These are phyloP conservation scores for Peromyscus californicus DNA, from an alignment of 2,113 vertebrate species.

Conservation along the genomic window DNA sequence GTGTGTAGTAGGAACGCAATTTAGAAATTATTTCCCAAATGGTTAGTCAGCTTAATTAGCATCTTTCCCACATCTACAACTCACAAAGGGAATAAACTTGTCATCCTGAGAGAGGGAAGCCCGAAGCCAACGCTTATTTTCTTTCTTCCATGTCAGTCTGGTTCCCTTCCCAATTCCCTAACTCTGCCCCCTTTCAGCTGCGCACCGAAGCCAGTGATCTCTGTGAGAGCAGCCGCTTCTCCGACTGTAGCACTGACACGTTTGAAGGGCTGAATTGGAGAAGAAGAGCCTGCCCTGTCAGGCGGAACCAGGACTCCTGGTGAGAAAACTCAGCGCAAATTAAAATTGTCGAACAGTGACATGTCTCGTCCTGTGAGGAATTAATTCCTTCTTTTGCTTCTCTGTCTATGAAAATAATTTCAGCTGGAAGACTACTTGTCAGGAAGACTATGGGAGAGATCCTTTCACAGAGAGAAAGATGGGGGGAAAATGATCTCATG, in stretches of 20 bases:
- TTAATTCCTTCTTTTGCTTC: constrained; percentile 33
- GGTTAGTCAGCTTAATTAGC: not conserved
- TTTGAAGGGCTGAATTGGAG: not conserved
- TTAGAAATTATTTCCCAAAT: constrained; percentile 31
- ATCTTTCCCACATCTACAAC: not conserved
- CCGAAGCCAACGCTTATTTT: not conserved
- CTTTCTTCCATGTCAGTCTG: constrained; percentile 6
- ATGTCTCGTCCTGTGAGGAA: not conserved
- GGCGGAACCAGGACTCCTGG: not conserved
- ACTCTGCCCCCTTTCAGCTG: not conserved
- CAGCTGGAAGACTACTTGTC: not conserved
- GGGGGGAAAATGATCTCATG: not conserved
- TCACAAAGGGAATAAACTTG: not conserved
- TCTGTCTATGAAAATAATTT: constrained; percentile 61
- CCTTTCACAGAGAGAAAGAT: not conserved
- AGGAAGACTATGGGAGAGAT: not conserved
- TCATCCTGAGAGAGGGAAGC: not conserved
- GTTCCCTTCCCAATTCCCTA: not conserved
- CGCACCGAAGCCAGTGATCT: not conserved
- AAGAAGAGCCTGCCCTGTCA: not conserved
- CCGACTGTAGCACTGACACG: not conserved
- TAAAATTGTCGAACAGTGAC: constrained; percentile 29
- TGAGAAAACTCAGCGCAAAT: constrained; percentile 53
- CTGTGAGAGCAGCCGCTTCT: not conserved
- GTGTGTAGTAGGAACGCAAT: not conserved